phyloP scores from a whole-genome alignment of 2,113 vertebrate genomes.

The Candoia aspera region DNA sequence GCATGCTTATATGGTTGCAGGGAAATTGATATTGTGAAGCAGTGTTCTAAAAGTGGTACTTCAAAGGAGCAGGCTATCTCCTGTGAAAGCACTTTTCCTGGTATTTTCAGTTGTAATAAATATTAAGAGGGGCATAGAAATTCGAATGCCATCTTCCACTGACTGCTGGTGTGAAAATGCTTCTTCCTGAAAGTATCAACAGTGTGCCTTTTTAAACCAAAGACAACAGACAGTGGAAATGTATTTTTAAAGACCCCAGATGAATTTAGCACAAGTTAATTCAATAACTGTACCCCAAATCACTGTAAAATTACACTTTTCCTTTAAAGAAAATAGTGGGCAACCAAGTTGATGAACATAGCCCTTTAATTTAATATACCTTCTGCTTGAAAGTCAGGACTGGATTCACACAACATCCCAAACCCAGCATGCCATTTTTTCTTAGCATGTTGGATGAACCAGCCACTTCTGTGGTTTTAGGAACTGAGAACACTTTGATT shows the following conservation, averaged over 20 bases:
- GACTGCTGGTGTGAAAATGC: conserved; percentile 21
- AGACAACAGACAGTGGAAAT: neutral
- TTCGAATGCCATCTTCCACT: neutral
- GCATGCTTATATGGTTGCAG: neutral
- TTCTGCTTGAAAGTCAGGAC: neutral
- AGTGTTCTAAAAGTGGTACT: neutral
- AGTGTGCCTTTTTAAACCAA: conserved; percentile 23
- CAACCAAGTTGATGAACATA: neutral
- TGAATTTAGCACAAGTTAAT: neutral
- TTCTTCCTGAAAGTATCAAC: conserved; percentile 19
- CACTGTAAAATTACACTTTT: neutral
- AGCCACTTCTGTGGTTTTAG: too few relatives aligned
- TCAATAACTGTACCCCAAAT: neutral
- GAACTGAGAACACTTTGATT: neutral
- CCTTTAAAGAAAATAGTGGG: neutral
- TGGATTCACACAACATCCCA: neutral
- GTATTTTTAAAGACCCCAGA: conserved; percentile 11
- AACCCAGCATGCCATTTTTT: too few relatives aligned
- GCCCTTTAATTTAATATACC: neutral
- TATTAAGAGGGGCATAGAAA: conserved; percentile 2
- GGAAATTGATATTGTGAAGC: neutral
- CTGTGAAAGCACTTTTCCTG: neutral
- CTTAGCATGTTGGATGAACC: too few relatives aligned
- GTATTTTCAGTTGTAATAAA: neutral
- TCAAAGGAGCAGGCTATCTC: neutral